Base-by-base conservation (phyloP, 2,888 invertebrate species). In the Agrochola litura region DNA sequence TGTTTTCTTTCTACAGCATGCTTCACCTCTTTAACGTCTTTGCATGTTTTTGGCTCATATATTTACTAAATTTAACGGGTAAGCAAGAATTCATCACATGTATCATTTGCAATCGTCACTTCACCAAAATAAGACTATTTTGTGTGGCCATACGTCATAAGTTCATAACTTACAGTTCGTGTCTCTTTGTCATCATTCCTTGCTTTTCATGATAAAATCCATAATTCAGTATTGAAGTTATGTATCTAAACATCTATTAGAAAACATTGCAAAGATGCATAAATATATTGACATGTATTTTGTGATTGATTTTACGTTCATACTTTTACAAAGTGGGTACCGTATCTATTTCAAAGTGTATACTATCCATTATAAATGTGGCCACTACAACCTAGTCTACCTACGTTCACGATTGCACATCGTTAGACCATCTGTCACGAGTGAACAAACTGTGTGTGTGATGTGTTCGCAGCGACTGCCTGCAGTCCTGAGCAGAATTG, bases 401-500 rank as follows among this genome's bases (percentile, higher is more conserved):
- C 96, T 92, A 90, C 86, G 93, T 93, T 95, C 95, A 95, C 95
- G 91, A 91, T 91, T 93, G 95, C 96, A 96, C 96, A 91, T 90
- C 89, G 91, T 93, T 92, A 94, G 94, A 92, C 92, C 96, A 96
- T 95, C 94, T 92, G 93, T 95, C 96, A 96, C 95, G 95, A 95
- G 97, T 97, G 96, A 96, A 96, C 94, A 95, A 95, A 94, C 89
- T 95, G 95, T 97, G 96, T 97, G 97, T 97, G 97, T 97, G 97
- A 97, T 97, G 97, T 97, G 96, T 97, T 98, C 98, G 97, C 98
- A 98, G 98, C 98, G 98, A 97, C 98, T 98, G 97, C 98, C 98
- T 97, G 98, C 98, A 97, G 98, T 98, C 97, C 98, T 98, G 98
- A 98, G 98, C 98, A 98, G 98, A 98, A 98, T 98, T 98, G 98